Evolutionary conservation across 1,140 invertebrate species (phyloP).

Genomic region (Formica selysi): DNA sequence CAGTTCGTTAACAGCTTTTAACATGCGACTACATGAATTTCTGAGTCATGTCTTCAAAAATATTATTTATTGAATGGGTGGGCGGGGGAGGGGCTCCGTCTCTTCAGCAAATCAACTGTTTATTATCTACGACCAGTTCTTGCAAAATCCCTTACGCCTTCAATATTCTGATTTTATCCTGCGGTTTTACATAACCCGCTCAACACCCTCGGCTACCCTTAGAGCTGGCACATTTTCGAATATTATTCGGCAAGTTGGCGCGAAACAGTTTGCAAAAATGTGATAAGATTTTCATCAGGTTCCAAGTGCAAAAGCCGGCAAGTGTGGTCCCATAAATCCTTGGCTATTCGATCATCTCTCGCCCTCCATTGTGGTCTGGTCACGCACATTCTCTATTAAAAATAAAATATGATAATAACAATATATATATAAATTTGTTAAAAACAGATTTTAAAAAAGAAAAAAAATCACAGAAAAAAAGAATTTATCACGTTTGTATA

Average conservation of each 20-base stretch:
- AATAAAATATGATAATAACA: not conserved
- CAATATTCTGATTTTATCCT: too few species aligned
- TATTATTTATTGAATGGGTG: too few species aligned
- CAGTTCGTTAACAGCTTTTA: too few species aligned
- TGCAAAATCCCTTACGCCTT: too few species aligned
- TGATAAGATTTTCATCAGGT: not conserved
- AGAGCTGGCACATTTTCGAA: too few species aligned
- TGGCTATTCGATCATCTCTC: not conserved
- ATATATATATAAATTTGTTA: not conserved
- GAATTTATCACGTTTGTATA: not conserved
- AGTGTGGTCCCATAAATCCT: conserved; percentile 21
- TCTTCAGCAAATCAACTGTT: too few species aligned
- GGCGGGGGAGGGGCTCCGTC: too few species aligned
- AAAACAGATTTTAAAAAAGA: not conserved
- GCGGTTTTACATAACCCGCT: too few species aligned
- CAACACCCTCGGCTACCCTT: too few species aligned
- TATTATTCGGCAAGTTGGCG: not conserved
- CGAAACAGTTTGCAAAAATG: conserved; percentile 12
- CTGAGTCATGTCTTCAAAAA: too few species aligned
- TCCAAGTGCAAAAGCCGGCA: conserved; percentile 5
- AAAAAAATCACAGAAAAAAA: not conserved
- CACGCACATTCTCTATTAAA: conserved; percentile 30
- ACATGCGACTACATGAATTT: too few species aligned
- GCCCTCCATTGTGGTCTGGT: not conserved
- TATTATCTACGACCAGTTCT: too few species aligned